Percentiles rank a stretch among this genome's conserved stretches.
Conservation (phyloP, 2,113 vertebrate species). For the Zapornia atra region DNA sequence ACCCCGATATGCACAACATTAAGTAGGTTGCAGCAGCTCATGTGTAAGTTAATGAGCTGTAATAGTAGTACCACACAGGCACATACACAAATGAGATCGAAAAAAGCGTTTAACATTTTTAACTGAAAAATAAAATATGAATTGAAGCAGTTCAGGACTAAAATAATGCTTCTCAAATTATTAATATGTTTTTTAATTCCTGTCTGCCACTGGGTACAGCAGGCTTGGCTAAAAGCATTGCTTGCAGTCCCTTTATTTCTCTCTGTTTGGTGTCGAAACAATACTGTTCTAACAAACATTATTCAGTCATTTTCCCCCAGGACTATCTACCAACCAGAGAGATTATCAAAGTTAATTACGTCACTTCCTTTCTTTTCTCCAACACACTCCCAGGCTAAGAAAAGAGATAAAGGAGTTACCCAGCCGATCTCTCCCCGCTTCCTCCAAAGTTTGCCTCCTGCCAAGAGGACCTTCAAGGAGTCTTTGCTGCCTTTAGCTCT, state of each 20-base stretch:
- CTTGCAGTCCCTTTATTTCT: background rate
- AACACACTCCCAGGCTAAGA: background rate
- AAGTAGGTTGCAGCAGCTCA: background rate
- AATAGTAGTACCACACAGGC: background rate
- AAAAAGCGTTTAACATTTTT: background rate
- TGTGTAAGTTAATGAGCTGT: background rate
- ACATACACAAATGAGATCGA: rapidly evolving
- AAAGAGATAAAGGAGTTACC: slow-evolving; percentile 5
- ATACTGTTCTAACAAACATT: background rate
- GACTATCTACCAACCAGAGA: background rate
- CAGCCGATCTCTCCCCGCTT: background rate
- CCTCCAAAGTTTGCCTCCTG: background rate
- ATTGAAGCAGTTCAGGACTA: background rate
- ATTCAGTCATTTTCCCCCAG: background rate
- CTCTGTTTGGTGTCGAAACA: background rate
- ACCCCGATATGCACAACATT: background rate
- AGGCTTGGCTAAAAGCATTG: background rate
- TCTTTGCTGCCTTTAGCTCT: background rate
- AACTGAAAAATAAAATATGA: background rate
- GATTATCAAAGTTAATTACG: slow-evolving; percentile 37
- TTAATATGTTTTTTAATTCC: background rate
- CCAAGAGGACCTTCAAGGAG: background rate
- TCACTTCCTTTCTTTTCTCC: slow-evolving; percentile 44
- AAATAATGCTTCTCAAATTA: background rate
- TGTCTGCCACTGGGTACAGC: background rate